phyloP scores from a whole-genome alignment of 2,113 vertebrate genomes.

The Daphoenositta chrysoptera region DNA sequence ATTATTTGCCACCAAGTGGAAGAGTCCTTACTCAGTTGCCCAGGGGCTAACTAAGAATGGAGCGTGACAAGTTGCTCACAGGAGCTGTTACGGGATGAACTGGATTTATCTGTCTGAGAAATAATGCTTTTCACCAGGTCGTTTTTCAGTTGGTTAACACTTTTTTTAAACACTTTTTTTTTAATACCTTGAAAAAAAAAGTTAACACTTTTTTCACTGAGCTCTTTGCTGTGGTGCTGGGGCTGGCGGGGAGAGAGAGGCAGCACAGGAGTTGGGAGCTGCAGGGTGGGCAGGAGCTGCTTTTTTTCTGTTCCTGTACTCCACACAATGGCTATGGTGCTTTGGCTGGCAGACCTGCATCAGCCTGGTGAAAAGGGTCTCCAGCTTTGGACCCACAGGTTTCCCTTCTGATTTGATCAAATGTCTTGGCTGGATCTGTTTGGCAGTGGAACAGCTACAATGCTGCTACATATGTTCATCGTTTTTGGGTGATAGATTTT shows the following conservation, averaged over 20 bases:
- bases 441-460: not conserved
- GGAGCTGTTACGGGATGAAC: not conserved
- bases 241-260: fast-evolving
- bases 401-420: not conserved
- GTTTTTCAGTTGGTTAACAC: not conserved
- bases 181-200: not conserved
- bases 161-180: not conserved
- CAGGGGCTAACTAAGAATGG: not conserved
- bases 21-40: not conserved
- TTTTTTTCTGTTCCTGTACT: not conserved
- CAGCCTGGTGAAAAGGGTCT: not conserved
- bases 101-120: not conserved
- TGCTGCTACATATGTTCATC: fast-evolving
- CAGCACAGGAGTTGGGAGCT: not conserved
- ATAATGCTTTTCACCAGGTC: not conserved
- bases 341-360: not conserved
- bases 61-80: not conserved
- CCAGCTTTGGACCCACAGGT: not conserved
- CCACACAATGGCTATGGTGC: not conserved
- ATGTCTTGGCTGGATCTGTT: not conserved
- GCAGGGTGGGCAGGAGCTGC: not conserved
- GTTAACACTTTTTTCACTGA: not conserved
- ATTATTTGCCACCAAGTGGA: not conserved
- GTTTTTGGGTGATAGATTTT: not conserved
- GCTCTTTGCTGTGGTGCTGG: not conserved